A percentile compares a stretch with the other conserved stretches of the same genome.
Evolutionary conservation across 2,888 invertebrate species (phyloP).

Genomic region (Sinelater perroti): DNA sequence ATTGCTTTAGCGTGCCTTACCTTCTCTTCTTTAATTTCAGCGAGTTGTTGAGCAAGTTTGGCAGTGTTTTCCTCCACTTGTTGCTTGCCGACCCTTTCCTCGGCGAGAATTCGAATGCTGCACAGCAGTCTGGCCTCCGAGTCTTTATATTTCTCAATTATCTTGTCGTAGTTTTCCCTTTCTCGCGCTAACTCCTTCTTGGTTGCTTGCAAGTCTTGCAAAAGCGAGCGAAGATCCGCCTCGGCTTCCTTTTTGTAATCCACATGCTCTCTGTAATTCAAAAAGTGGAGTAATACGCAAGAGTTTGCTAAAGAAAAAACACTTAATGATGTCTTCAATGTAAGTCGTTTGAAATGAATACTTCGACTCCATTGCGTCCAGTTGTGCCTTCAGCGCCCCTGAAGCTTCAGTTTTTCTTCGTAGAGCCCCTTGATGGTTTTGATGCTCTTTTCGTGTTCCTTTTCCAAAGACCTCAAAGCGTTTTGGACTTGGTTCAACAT

Average conservation of each 20-base stretch:
- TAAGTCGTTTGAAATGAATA: conserved; percentile 1
- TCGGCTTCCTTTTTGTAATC: conserved; percentile 37
- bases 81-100: conserved; percentile 48
- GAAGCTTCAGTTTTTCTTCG: conserved; percentile 1
- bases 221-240: conserved; percentile 41
- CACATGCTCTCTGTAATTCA: conserved; percentile 41
- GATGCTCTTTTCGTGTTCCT: conserved; percentile 5
- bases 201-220: conserved; percentile 40
- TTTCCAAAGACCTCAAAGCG: background rate
- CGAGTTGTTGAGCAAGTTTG: conserved; percentile 20
- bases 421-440: background rate
- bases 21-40: conserved; percentile 19
- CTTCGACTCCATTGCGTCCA: background rate
- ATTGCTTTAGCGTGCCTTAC: background rate
- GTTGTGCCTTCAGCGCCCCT: background rate
- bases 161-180: conserved; percentile 41
- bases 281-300: too few relatives aligned
- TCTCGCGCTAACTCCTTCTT: conserved; percentile 42
- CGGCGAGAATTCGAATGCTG: conserved; percentile 47
- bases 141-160: conserved; percentile 50
- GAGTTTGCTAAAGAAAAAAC: too few relatives aligned
- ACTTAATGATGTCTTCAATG: conserved; percentile 10
- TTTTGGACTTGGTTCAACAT: background rate
- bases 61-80: conserved; percentile 33
- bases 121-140: conserved; percentile 48